These are phyloP conservation scores for Spilosoma lubricipeda DNA, from an alignment of 2,888 invertebrate genomes.

Conservation along the genomic window DNA sequence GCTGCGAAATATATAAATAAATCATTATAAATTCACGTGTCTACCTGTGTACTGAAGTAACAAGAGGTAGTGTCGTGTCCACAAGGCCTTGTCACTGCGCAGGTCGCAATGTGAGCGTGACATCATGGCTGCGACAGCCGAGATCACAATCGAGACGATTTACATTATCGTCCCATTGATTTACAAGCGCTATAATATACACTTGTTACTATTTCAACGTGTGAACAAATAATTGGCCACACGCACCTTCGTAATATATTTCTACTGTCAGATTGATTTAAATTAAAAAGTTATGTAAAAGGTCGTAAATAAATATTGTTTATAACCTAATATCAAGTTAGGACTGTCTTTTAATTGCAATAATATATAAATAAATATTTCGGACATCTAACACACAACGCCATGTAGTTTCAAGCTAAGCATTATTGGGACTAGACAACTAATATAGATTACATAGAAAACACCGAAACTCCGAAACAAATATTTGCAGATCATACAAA, in stretches of 20 bases:
- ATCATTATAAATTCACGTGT: slow-evolving; percentile 50
- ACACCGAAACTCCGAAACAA: no score
- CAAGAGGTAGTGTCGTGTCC: slow-evolving; percentile 51
- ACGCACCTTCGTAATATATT: slow-evolving; percentile 50
- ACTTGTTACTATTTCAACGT: slow-evolving; percentile 66
- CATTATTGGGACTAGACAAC: no score
- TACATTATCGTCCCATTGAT: slow-evolving; percentile 82
- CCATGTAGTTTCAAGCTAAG: no score
- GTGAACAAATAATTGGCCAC: slow-evolving; percentile 75
- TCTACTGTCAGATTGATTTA: slow-evolving; percentile 23
- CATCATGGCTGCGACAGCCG: slow-evolving; percentile 72
- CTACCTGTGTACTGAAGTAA: slow-evolving; percentile 48
- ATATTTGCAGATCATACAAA: no score
- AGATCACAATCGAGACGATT: slow-evolving; percentile 81
- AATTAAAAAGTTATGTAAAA: slow-evolving; percentile 29
- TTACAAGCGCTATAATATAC: slow-evolving; percentile 65
- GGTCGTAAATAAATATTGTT: slow-evolving; percentile 40
- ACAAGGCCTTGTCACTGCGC: slow-evolving; percentile 60
- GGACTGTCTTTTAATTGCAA: slow-evolving; percentile 32
- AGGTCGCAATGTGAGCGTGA: slow-evolving; percentile 57
- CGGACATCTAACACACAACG: no score
- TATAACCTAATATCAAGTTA: slow-evolving; percentile 1
- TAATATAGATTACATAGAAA: no score
- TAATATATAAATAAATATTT: no score
- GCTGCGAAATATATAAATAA: slow-evolving; percentile 32